phyloP scores from a whole-genome alignment of 2,113 vertebrate species.

The Periophthalmus modestus region DNA sequence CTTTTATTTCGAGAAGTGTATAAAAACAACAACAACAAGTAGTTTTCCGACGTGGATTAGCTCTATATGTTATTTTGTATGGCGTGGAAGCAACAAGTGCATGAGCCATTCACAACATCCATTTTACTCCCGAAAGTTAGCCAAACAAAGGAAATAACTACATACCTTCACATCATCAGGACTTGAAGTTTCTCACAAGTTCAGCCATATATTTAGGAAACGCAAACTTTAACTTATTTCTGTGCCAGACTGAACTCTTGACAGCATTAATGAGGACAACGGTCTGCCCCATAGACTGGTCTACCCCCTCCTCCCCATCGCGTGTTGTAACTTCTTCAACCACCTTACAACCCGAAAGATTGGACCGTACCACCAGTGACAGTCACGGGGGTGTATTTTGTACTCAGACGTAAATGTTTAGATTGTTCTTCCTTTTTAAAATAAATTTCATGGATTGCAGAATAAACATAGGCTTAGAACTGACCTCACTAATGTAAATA shows the following conservation, averaged over 20 bases:
- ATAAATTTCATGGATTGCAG: not conserved
- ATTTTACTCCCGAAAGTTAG: not conserved
- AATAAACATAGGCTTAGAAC: not conserved
- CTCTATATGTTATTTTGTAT: not conserved
- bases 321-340: constrained; percentile 23
- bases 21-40: not conserved
- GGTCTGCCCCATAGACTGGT: no score
- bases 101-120: not conserved
- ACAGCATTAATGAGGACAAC: not conserved
- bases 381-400: constrained; percentile 12
- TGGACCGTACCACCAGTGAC: constrained; percentile 45
- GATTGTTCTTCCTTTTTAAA: not conserved
- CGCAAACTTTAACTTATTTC: not conserved
- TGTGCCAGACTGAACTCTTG: not conserved
- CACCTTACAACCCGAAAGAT: not conserved
- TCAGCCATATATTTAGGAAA: not conserved
- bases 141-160: not conserved
- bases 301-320: not conserved
- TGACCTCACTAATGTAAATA: not conserved
- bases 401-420: not conserved
- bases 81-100: constrained; percentile 57
- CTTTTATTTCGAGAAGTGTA: constrained; percentile 8
- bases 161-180: constrained; percentile 32
- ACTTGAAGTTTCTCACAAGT: not conserved
- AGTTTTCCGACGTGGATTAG: not conserved